Evolutionary conservation across 2,113 vertebrate species (phyloP).

Genomic region (Corythoichthys intestinalis): DNA sequence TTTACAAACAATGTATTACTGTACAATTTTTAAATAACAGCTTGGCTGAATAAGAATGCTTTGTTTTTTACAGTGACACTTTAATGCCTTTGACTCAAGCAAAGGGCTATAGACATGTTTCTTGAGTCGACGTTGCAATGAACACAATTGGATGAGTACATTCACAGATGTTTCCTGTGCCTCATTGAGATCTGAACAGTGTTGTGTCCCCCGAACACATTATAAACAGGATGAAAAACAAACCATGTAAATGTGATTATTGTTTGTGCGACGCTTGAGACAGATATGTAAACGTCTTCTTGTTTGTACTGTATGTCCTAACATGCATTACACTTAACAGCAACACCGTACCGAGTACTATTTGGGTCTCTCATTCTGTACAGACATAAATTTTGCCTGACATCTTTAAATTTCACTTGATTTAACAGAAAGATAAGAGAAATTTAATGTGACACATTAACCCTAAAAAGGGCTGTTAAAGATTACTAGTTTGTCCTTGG

Average conservation of each 20-base stretch:
- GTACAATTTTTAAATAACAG: neutral
- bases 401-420: neutral
- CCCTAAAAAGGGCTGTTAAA: neutral
- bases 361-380: neutral
- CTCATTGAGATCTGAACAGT: neutral
- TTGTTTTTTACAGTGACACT: neutral
- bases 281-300: neutral
- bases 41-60: neutral
- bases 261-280: neutral
- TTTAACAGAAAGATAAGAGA: neutral
- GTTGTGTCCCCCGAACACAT: neutral
- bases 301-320: neutral
- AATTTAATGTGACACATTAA: no score
- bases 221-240: constrained; percentile 1
- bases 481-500: neutral
- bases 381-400: neutral
- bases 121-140: neutral
- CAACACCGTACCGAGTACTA: neutral
- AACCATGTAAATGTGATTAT: neutral
- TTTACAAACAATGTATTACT: neutral
- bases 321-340: neutral
- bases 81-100: neutral
- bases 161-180: constrained; percentile 7
- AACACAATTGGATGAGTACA: neutral
- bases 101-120: constrained; percentile 1